Conservation (phyloP, 1,140 invertebrate species). For the Bombus consobrinus region DNA sequence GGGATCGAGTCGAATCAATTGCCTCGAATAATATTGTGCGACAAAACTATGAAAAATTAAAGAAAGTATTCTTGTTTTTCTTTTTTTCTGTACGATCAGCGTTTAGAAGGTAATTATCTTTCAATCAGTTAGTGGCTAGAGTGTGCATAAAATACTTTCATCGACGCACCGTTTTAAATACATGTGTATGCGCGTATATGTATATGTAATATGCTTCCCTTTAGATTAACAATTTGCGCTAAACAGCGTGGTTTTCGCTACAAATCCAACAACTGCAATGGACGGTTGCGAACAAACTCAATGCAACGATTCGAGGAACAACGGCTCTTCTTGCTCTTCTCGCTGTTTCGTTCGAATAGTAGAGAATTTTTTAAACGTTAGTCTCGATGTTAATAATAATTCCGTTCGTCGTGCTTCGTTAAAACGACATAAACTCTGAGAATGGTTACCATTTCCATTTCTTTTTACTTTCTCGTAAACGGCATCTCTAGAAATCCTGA, state of each 20-base stretch:
- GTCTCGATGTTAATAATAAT: background rate
- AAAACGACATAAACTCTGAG: background rate
- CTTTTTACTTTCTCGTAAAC: background rate
- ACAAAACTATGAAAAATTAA: background rate
- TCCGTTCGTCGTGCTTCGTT: background rate
- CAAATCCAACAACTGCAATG: conserved; percentile 71
- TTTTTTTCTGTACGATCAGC: background rate
- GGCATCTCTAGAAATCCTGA: background rate
- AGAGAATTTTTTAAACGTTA: background rate
- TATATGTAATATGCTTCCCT: conserved; percentile 22
- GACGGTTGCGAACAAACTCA: conserved; percentile 53
- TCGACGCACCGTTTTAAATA: conserved; percentile 22
- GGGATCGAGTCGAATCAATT: background rate
- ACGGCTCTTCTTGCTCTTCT: conserved; percentile 3
- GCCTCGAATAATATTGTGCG: background rate
- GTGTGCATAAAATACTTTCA: conserved; percentile 17
- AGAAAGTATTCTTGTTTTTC: background rate
- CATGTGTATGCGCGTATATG: conserved; percentile 25
- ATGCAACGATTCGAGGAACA: conserved; percentile 48
- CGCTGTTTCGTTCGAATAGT: background rate
- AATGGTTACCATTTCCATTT: background rate
- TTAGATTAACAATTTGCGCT: conserved; percentile 59
- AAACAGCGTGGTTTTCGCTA: conserved; percentile 65
- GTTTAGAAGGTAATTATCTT: background rate
- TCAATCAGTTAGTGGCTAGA: background rate